Evolutionary conservation across 2,113 vertebrate species (phyloP), one percentile per base, ranked within the genome.

Genomic region (Pungitius pungitius): DNA sequence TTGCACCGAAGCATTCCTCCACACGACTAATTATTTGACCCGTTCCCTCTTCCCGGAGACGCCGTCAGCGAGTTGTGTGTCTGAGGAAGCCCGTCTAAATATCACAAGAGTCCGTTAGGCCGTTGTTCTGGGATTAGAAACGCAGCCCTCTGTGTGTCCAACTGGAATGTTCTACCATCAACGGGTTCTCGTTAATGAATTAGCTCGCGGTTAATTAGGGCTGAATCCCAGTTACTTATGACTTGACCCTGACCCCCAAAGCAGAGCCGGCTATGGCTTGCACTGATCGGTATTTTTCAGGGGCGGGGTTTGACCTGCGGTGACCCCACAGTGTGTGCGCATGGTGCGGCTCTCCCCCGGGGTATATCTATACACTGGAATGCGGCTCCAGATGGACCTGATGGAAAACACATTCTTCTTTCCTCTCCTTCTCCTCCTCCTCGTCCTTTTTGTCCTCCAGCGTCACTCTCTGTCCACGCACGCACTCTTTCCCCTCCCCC

Each of bases 351-450:
- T 86, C 62, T 81, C 85, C 83, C 89, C 84, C 51, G 76, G 81
- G 87, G 89, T 82, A 77, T 78, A 74, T 81, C 27, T 78, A 74
- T 80, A 24, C 49, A 39, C 52, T 71, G 88, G 90, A 92, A 90
- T 83, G 87, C 83, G 77, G 60, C 86, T 58, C 88, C 87, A 90
- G 81, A 87, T 91, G 93, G 81, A 83, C 86, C 73, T 88, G 80
- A 84, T 88, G 84, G 89, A 84, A 90, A 88, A 89, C 72, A 66
- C 90, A 89, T 92, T 90, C 76, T 49, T 85, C 40, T 64, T 54
- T 73, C 57, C 76, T 64, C 18, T 75, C 33, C 65, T 73, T n/a
- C n/a, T n/a, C 30, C 30, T 30, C 30, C 30, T 30, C 52, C 62
- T 57, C 45, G 6, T 82, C 71, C 22, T 67, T 78, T 79, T 67